Evolutionary conservation across 2,113 vertebrate species (phyloP).

Genomic region (Conger conger): DNA sequence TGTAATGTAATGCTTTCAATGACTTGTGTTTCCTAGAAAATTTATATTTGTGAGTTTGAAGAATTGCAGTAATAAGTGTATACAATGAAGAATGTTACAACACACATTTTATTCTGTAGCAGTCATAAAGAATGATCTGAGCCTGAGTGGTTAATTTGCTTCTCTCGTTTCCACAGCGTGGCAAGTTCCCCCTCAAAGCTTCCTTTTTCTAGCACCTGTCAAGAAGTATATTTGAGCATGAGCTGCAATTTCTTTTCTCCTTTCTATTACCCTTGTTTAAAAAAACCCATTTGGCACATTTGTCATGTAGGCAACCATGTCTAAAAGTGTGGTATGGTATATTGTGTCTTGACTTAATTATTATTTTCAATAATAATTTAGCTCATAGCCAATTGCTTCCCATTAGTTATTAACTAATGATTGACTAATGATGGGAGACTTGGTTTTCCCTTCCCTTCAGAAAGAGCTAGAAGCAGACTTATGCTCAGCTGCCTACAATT

Average conservation of each 20-base stretch:
- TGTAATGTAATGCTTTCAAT: too few species aligned
- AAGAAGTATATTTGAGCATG: background rate
- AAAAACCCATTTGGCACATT: background rate
- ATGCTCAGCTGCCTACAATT: background rate
- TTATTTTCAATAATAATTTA: background rate
- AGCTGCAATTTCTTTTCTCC: background rate
- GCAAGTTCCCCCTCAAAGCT: background rate
- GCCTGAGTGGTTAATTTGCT: background rate
- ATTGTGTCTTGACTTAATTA: background rate
- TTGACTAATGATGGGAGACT: background rate
- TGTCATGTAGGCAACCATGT: background rate
- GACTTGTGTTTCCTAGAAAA: constrained; percentile 18
- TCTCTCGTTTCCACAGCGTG: background rate
- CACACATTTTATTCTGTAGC: background rate
- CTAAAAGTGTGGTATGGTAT: background rate
- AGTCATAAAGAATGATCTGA: background rate
- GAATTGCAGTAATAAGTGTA: background rate
- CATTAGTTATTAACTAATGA: background rate
- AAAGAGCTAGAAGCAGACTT: background rate
- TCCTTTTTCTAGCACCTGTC: constrained; percentile 22
- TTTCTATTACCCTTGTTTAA: too few species aligned
- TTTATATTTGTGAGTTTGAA: background rate
- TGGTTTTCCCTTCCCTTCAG: background rate
- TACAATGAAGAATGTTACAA: background rate
- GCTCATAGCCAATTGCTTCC: background rate